These are phyloP conservation scores for Carapus acus DNA, from an alignment of 2,797 vertebrate species.

Conservation along the genomic window DNA sequence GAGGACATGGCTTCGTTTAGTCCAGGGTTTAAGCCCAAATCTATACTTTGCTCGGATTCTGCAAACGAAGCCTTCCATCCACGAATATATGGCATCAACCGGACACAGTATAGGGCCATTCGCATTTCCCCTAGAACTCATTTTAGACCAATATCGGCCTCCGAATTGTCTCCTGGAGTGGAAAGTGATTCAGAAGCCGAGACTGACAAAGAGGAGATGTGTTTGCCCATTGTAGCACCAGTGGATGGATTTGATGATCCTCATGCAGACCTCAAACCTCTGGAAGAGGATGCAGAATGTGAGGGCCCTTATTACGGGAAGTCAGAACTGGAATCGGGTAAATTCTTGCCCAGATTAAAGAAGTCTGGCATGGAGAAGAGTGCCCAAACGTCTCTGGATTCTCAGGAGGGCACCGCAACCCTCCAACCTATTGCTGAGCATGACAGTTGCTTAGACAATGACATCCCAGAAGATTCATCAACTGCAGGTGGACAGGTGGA, in stretches of 20 bases:
- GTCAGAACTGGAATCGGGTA: slow-evolving; percentile 97
- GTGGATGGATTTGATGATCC: slow-evolving; percentile 89
- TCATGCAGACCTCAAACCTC: slow-evolving; percentile 94
- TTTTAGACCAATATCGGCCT: slow-evolving; percentile 96
- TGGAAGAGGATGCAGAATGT: slow-evolving; percentile 97
- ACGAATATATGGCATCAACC: slow-evolving; percentile 87
- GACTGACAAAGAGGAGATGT: slow-evolving; percentile 92
- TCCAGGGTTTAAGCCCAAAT: slow-evolving; percentile 95
- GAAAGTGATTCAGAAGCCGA: slow-evolving; percentile 95
- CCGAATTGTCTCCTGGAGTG: slow-evolving; percentile 92
- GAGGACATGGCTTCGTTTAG: slow-evolving; percentile 93
- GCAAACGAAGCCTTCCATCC: slow-evolving; percentile 88
- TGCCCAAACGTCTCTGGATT: slow-evolving; percentile 98
- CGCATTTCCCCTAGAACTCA: slow-evolving; percentile 98
- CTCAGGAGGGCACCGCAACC: slow-evolving; percentile 87
- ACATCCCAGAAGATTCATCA: slow-evolving; percentile 70
- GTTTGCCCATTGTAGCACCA: slow-evolving; percentile 76
- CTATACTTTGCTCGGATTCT: slow-evolving; percentile 94
- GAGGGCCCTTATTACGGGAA: slow-evolving; percentile 97
- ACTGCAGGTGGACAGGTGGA: slow-evolving; percentile 66
- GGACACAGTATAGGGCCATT: slow-evolving; percentile 96
- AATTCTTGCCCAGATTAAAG: slow-evolving; percentile 93
- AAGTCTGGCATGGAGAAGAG: slow-evolving; percentile 99
- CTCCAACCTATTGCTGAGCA: slow-evolving; percentile 78
- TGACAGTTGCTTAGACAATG: slow-evolving; percentile 84